Evolutionary conservation across 2,113 vertebrate species (phyloP).

Genomic region (Lichenostomus cassidix): DNA sequence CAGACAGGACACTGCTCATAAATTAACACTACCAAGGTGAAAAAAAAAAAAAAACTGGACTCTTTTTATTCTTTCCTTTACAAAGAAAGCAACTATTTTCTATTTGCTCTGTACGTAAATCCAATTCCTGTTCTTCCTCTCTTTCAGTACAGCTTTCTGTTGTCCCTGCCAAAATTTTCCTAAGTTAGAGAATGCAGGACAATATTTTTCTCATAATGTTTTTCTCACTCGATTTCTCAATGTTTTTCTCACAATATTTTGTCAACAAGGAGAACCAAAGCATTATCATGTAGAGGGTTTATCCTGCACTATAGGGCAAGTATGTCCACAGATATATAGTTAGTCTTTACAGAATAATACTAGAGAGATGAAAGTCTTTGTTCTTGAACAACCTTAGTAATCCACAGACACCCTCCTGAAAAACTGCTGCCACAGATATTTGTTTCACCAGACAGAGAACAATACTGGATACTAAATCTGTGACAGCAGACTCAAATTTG

Average conservation of each 20-base stretch:
- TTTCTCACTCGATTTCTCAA: neutral
- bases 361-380: neutral
- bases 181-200: neutral
- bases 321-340: neutral
- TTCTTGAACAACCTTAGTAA: neutral
- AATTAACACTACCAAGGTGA: neutral
- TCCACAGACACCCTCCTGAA: neutral
- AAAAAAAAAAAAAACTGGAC: neutral
- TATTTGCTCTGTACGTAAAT: neutral
- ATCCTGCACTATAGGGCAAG: neutral
- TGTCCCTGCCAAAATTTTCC: neutral
- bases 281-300: neutral
- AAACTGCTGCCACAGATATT: neutral
- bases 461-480: neutral
- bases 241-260: neutral
- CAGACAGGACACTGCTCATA: neutral
- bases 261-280: neutral
- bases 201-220: neutral
- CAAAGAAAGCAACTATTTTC: neutral
- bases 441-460: neutral
- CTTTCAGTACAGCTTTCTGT: neutral
- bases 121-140: neutral
- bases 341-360: neutral
- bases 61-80: neutral
- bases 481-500: neutral